phyloP scores from a whole-genome alignment of 2,888 invertebrate genomes.

The Tenthredo scrophulariae region DNA sequence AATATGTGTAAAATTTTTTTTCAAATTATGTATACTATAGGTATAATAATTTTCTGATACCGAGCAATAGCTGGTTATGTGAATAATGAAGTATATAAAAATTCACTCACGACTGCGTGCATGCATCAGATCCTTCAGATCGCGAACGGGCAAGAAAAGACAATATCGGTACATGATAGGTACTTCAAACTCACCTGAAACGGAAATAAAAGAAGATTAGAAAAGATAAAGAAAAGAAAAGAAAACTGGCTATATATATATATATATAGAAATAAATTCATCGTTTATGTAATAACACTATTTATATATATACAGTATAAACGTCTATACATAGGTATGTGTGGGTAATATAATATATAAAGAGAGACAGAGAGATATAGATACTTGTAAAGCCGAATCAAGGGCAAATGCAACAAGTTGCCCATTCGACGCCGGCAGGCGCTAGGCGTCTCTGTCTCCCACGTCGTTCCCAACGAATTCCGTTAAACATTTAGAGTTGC shows the following conservation, averaged over 20 bases:
- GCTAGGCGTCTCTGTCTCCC: neutral
- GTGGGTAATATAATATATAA: neutral
- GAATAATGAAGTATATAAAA: too few species aligned
- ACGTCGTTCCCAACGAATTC: neutral
- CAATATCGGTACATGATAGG: neutral
- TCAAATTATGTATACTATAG: too few species aligned
- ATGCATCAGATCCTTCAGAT: neutral
- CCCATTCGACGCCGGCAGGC: conserved; percentile 25
- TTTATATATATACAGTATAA: neutral
- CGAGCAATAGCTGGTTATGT: too few species aligned
- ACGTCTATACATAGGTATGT: neutral
- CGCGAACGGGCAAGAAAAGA: neutral
- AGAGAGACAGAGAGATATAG: neutral
- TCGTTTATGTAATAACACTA: neutral
- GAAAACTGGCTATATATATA: neutral
- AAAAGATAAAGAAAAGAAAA: neutral
- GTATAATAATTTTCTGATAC: too few species aligned
- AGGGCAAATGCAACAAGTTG: conserved; percentile 47
- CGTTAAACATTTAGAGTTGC: neutral
- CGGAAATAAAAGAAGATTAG: neutral
- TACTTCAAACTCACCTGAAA: neutral
- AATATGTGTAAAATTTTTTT: too few species aligned
- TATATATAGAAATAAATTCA: neutral
- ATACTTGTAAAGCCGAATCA: conserved; percentile 13
- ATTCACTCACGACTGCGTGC: neutral